Evolutionary conservation across 2,888 invertebrate genomes (phyloP).

Genomic region (Heteropelma amictum): DNA sequence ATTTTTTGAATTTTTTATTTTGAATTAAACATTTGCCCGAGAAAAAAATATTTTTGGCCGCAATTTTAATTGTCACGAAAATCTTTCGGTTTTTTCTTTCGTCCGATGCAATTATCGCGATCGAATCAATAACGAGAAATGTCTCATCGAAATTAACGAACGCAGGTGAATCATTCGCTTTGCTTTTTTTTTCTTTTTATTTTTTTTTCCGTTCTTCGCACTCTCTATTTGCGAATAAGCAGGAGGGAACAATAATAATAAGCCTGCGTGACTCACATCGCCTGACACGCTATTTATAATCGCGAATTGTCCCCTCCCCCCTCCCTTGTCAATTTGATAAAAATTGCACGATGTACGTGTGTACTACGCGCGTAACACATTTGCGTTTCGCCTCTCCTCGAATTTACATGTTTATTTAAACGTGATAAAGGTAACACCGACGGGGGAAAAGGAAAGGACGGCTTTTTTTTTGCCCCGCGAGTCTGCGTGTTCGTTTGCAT

Average conservation of each 20-base stretch:
- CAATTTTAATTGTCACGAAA: too few relatives aligned
- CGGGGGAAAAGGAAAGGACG: background rate
- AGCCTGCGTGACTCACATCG: constrained; percentile 42
- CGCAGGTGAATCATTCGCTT: constrained; percentile 11
- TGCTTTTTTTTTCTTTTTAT: background rate
- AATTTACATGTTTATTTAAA: constrained; percentile 21
- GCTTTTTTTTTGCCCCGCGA: background rate
- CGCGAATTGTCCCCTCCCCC: constrained; percentile 26
- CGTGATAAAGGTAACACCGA: background rate
- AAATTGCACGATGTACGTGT: constrained; percentile 25
- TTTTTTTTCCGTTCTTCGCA: background rate
- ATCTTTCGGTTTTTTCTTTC: too few relatives aligned
- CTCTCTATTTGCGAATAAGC: constrained; percentile 5
- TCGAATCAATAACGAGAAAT: too few relatives aligned
- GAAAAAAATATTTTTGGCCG: too few relatives aligned
- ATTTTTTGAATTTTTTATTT: too few relatives aligned
- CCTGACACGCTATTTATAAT: constrained; percentile 47
- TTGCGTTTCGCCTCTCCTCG: background rate
- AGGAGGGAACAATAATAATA: constrained; percentile 10
- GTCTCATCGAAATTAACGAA: background rate
- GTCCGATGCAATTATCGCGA: too few relatives aligned
- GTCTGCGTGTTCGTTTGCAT: constrained; percentile 47
- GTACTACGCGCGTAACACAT: background rate
- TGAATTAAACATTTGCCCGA: too few relatives aligned
- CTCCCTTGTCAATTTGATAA: constrained; percentile 31